These are phyloP conservation scores for Lagopus leucura DNA, from an alignment of 2,113 vertebrate genomes.

Conservation along the genomic window DNA sequence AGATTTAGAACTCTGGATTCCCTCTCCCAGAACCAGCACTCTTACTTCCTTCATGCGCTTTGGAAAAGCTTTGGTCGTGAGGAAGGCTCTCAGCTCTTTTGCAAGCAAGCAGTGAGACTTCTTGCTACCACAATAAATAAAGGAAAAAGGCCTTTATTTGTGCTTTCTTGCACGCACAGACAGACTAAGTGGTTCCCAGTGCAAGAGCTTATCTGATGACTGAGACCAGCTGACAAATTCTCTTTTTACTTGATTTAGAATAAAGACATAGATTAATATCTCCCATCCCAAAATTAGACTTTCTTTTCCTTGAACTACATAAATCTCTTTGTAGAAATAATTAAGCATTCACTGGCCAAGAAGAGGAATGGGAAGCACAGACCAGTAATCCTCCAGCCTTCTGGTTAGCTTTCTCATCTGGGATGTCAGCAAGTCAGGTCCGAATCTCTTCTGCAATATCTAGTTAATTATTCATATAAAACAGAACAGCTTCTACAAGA, in stretches of 20 bases:
- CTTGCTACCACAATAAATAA: not conserved
- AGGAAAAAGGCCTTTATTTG: not conserved
- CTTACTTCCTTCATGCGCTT: accelerated
- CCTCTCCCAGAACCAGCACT: not conserved
- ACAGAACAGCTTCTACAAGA: constrained; percentile 4
- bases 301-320: constrained; percentile 7
- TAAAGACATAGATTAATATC: not conserved
- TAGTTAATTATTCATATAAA: constrained; percentile 61
- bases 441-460: not conserved
- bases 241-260: not conserved
- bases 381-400: not conserved
- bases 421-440: not conserved
- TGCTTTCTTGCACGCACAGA: not conserved
- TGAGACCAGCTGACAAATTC: not conserved
- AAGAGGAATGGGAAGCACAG: not conserved
- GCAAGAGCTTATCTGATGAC: not conserved
- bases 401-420: constrained; percentile 18
- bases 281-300: not conserved
- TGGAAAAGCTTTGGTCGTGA: not conserved
- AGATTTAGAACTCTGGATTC: accelerated
- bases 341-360: constrained; percentile 22
- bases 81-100: not conserved
- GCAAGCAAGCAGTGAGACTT: not conserved
- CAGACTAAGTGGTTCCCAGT: not conserved
- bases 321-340: constrained; percentile 48